These are phyloP conservation scores for Prionace glauca DNA, from an alignment of 2,797 vertebrate genomes.

Conservation along the genomic window DNA sequence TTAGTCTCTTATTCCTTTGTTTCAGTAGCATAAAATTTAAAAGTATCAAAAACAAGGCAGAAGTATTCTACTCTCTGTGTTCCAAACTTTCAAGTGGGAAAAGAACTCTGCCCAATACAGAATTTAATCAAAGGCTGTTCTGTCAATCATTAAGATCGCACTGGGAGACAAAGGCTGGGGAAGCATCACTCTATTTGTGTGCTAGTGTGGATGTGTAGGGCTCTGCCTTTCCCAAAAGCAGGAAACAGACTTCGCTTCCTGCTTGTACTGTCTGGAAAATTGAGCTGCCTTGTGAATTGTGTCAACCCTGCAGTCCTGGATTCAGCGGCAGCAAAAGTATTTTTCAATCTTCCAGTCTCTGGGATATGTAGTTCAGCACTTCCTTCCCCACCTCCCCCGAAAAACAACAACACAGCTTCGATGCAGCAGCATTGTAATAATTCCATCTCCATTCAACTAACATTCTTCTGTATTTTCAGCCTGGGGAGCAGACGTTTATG, in stretches of 20 bases:
- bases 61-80: not conserved
- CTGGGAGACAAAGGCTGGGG: not conserved
- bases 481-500: not conserved
- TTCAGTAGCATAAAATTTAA: not conserved
- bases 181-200: not conserved
- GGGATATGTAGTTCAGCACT: not conserved
- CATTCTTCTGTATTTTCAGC: not conserved
- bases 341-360: not conserved
- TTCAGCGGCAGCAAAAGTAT: not conserved
- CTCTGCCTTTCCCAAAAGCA: not conserved
- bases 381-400: not conserved
- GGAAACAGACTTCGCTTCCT: not conserved
- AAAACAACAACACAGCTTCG: not conserved
- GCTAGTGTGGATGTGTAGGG: not conserved
- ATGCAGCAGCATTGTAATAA: not conserved
- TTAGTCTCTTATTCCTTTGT: not conserved
- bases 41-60: not conserved
- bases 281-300: not conserved
- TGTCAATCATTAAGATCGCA: not conserved
- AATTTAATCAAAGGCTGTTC: not conserved
- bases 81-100: not conserved
- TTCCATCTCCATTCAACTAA: not conserved
- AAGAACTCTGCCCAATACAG: not conserved
- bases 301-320: not conserved
- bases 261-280: not conserved